phyloP scores from a whole-genome alignment of 2,888 invertebrate species.

The Plagiodera versicolora region DNA sequence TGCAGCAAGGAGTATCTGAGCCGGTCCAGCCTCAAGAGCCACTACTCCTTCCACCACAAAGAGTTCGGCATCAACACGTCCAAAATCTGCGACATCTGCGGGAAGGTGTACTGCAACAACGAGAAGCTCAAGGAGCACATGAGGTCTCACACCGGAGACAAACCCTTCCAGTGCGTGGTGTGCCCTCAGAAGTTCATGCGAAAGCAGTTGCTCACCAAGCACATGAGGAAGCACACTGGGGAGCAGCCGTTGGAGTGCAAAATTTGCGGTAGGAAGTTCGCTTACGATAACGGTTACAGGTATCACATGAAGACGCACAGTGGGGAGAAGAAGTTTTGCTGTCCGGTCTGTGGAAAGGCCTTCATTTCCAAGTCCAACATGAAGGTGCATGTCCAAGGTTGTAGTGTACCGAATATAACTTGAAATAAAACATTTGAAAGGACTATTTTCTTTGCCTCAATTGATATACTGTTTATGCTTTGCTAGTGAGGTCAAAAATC shows the following conservation, averaged over 20 bases:
- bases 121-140: conserved; percentile 51
- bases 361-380: conserved; percentile 29
- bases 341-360: conserved; percentile 27
- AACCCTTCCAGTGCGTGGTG: conserved; percentile 48
- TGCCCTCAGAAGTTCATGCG: conserved; percentile 51
- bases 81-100: conserved; percentile 51
- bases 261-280: conserved; percentile 45
- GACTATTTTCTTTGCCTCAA: too few species aligned
- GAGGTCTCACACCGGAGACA: conserved; percentile 58
- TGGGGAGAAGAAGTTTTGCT: conserved; percentile 60
- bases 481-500: too few species aligned
- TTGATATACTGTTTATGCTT: too few species aligned
- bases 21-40: conserved; percentile 18
- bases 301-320: conserved; percentile 64
- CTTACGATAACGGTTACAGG: conserved; percentile 61
- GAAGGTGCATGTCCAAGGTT: conserved; percentile 39
- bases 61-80: conserved; percentile 27
- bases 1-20: conserved; percentile 36
- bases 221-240: conserved; percentile 51
- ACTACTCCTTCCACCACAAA: conserved; percentile 24
- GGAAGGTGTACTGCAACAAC: conserved; percentile 44
- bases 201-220: conserved; percentile 57
- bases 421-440: not conserved
- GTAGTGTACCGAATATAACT: conserved; percentile 25
- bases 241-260: conserved; percentile 41